phyloP scores from a whole-genome alignment of 2,888 invertebrate genomes.

The Lissonota sp. region DNA sequence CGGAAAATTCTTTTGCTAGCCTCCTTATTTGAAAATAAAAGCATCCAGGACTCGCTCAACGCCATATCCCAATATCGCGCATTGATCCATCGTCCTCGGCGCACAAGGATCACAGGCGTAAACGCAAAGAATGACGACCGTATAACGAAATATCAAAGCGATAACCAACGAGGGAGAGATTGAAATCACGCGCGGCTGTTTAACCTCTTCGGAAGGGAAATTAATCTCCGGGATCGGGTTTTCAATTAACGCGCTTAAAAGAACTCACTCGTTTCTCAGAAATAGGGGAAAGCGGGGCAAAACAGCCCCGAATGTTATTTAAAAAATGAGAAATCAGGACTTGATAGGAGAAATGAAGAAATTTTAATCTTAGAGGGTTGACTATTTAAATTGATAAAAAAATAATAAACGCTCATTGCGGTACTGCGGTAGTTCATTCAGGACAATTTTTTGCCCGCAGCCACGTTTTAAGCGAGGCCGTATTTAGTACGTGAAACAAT shows the following conservation, averaged over 20 bases:
- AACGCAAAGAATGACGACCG: neutral
- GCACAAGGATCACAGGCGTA: neutral
- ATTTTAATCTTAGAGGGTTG: too few species aligned
- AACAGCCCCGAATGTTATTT: too few species aligned
- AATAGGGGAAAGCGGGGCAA: too few species aligned
- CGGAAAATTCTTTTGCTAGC: neutral
- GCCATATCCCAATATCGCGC: neutral
- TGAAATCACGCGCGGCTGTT: constrained; percentile 37
- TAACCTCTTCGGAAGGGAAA: constrained; percentile 49
- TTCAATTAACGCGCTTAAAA: constrained; percentile 47
- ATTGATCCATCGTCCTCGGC: neutral
- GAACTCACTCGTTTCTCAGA: too few species aligned
- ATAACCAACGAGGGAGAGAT: constrained; percentile 24
- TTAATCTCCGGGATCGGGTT: constrained; percentile 44
- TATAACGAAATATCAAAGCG: constrained; percentile 19
- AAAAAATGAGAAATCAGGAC: too few species aligned
- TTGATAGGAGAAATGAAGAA: too few species aligned
- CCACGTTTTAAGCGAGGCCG: constrained; percentile 43
- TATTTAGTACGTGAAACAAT: constrained; percentile 29
- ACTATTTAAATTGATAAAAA: neutral
- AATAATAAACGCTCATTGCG: constrained; percentile 20
- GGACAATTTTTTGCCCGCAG: constrained; percentile 7
- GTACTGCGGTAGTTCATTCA: constrained; percentile 19
- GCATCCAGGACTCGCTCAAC: neutral
- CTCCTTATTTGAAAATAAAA: neutral